A percentile compares a stretch with the other conserved stretches of the same genome.
Evolutionary conservation across 2,888 invertebrate genomes (phyloP).

Genomic region (Napeogenes inachia): DNA sequence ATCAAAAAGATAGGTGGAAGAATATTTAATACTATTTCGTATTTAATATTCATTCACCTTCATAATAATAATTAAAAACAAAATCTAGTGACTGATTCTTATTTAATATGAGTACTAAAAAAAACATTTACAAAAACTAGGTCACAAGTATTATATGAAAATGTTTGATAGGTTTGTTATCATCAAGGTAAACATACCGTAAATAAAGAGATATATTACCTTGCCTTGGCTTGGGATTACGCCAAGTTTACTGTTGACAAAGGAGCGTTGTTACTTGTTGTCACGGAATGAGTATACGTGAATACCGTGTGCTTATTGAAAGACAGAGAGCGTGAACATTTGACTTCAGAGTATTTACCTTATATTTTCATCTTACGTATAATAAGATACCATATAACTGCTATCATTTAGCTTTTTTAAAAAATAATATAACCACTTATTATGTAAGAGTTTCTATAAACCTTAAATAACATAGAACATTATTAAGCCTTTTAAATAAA

Average conservation of each 20-base stretch:
- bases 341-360: neutral
- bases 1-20: no score
- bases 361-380: neutral
- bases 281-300: slow-evolving; percentile 43
- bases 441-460: no score
- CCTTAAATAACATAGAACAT: no score
- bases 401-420: no score
- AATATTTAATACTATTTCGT: no score
- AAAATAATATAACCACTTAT: no score
- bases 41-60: no score
- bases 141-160: slow-evolving; percentile 20
- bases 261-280: slow-evolving; percentile 50
- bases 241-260: slow-evolving; percentile 62
- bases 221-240: slow-evolving; percentile 60
- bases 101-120: neutral
- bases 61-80: no score
- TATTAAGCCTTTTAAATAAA: no score
- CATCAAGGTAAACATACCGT: slow-evolving; percentile 54
- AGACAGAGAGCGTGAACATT: slow-evolving; percentile 14
- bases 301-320: slow-evolving; percentile 21
- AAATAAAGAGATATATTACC: slow-evolving; percentile 62
- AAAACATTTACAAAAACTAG: slow-evolving; percentile 1
- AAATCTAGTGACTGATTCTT: no score
- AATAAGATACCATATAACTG: neutral
- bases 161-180: slow-evolving; percentile 46